A percentile compares a stretch with the other conserved stretches of the same genome.
Evolutionary conservation across 1,140 invertebrate species (phyloP).

Genomic region (Drosophila miranda): DNA sequence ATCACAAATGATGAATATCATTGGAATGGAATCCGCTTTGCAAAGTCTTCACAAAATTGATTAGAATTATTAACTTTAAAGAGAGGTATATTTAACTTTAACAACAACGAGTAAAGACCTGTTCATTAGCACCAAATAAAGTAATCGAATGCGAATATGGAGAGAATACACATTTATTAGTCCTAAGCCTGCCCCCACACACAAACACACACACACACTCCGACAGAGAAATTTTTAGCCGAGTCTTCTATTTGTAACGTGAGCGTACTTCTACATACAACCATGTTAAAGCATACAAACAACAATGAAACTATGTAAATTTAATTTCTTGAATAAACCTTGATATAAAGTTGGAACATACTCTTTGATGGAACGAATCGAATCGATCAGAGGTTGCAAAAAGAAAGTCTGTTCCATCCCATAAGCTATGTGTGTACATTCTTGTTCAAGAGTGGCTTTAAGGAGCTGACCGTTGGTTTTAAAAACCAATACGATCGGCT

Average conservation of each 20-base stretch:
- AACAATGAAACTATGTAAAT: conserved; percentile 65
- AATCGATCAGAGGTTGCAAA: neutral
- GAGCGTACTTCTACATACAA: conserved; percentile 22
- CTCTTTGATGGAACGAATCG: conserved; percentile 15
- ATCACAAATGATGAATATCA: conserved; percentile 15
- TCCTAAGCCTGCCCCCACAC: conserved; percentile 52
- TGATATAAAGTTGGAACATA: conserved; percentile 66
- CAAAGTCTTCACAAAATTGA: conserved; percentile 76
- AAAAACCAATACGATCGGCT: too few species aligned
- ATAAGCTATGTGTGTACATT: too few species aligned
- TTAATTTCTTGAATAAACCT: conserved; percentile 72
- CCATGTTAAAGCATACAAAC: conserved; percentile 37
- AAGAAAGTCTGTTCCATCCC: too few species aligned
- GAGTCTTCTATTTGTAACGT: conserved; percentile 52
- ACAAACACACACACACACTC: conserved; percentile 11
- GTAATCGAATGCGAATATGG: conserved; percentile 44
- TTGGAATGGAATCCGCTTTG: conserved; percentile 38
- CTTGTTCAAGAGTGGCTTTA: too few species aligned
- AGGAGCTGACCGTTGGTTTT: too few species aligned
- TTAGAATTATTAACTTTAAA: conserved; percentile 52
- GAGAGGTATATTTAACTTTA: too few species aligned
- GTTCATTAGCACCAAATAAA: conserved; percentile 68
- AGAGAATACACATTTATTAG: conserved; percentile 63
- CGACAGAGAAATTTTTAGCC: conserved; percentile 48
- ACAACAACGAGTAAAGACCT: conserved; percentile 49